Base-by-base conservation (phyloP, 2,888 invertebrate genomes). In the Pseudococcus longispinus region DNA sequence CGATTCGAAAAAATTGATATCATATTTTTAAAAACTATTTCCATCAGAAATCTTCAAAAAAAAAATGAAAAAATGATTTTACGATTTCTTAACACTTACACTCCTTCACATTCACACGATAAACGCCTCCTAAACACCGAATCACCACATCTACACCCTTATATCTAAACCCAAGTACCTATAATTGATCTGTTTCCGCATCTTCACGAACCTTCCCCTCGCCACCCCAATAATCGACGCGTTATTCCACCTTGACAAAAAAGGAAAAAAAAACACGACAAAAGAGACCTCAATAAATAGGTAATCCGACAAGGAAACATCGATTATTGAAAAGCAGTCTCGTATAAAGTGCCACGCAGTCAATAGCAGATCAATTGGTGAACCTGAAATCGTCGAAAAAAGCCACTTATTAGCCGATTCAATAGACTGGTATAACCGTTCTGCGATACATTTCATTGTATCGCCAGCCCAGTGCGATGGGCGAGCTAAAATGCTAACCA, bases 281-380 rank as follows among this genome's bases (percentile, higher is more conserved):
- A 11, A 23, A 60, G 23, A 60, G 60, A 23, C 13, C 23, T 6
- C 4, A 13, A 60, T 60, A 23, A 60, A 60, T 60, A 23, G 23
- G 23, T 20, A 60, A 60, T 60, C 60, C 20, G 23, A 23, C 60
- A 60, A 23, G 23, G 23, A 60, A 60, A 60, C 60, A 60, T 60
- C 20, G 60, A 60, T 60, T 60, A 60, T 60, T 60, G 23, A 60
- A 60, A 60, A 23, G 23, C 60, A 23, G 13, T 13, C 20, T 51
- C 6, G 9, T 23, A 60, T 60, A 23, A n/a, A 23, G 11, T 60
- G 60, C 60, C 23, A 60, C 20, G 5, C 70, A 70, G 70, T 70
- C 70, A 70, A 70, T 70, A 26, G 26, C 29, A 29, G 29, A 70
- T 70, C 70, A 70, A 70, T 32, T 29, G 70, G 70, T 70, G 70